Percentiles rank a stretch among this genome's conserved stretches.
These are phyloP conservation scores for Pristionchus maxplancki DNA, from an alignment of 2,888 invertebrate genomes.

Conservation along the genomic window DNA sequence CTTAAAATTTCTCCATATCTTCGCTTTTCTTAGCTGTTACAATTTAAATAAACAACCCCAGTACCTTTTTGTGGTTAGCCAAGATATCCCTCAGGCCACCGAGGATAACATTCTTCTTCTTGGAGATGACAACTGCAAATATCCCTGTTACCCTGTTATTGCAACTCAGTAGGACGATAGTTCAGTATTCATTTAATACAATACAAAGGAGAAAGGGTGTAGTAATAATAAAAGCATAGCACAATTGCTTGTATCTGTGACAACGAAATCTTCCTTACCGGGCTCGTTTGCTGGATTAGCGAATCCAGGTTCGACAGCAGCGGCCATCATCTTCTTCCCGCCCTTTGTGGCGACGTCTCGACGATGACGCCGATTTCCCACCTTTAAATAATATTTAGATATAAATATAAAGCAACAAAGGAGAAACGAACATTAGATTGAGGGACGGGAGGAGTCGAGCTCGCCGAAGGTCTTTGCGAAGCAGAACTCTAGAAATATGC, in stretches of 20 bases:
- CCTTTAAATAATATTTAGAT: neutral
- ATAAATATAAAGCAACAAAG: neutral
- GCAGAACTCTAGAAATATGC: neutral
- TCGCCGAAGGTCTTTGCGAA: neutral
- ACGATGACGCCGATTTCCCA: slow-evolving; percentile 40
- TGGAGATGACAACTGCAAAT: slow-evolving; percentile 3
- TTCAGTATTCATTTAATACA: too few relatives aligned
- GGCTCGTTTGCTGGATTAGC: neutral
- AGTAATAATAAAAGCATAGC: neutral
- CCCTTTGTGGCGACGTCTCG: neutral
- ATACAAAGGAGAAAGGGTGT: neutral
- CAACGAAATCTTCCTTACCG: neutral
- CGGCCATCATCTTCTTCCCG: neutral
- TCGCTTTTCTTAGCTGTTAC: neutral
- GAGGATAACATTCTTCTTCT: slow-evolving; percentile 22
- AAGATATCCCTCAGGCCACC: neutral
- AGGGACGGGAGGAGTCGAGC: neutral
- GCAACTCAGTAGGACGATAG: too few relatives aligned
- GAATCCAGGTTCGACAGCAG: slow-evolving; percentile 1
- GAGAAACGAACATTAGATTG: neutral
- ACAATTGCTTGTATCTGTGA: neutral
- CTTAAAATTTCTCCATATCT: neutral
- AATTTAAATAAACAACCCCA: neutral
- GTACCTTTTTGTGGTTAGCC: neutral
- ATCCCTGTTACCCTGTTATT: too few relatives aligned